Percentiles rank a stretch among this genome's conserved stretches.
Conservation (phyloP, 2,797 vertebrate species). For the Nothura maculosa region DNA sequence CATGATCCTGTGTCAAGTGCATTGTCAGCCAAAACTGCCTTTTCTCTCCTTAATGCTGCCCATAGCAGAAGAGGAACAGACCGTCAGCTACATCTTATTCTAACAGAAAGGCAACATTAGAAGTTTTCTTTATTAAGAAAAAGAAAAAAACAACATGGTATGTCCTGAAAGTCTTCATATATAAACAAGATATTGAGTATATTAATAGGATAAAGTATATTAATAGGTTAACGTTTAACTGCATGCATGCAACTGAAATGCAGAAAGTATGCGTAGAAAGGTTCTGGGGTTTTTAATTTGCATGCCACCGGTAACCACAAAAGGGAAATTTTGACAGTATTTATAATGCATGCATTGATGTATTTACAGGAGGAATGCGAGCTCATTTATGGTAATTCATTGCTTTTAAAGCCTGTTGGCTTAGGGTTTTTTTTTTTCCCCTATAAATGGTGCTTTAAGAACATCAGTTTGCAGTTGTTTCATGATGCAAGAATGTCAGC, state of each 20-base stretch:
- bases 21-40: not conserved
- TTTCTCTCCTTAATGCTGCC: not conserved
- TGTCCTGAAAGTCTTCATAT: not conserved
- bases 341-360: not conserved
- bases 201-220: not conserved
- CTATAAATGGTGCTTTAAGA: not conserved
- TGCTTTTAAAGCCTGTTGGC: not conserved
- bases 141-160: not conserved
- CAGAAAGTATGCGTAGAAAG: not conserved
- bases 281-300: not conserved
- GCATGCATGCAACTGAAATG: not conserved
- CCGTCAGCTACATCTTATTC: not conserved
- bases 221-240: not conserved
- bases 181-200: not conserved
- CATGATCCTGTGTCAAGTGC: no score
- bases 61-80: not conserved
- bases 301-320: not conserved
- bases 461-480: not conserved
- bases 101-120: not conserved
- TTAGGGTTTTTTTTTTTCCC: not conserved
- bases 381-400: not conserved
- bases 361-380: not conserved
- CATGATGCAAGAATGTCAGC: not conserved
- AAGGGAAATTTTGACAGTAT: conserved; percentile 4
- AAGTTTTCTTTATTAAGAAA: conserved; percentile 1